Base-by-base conservation (phyloP, 2,113 vertebrate species). In the Propithecus coquereli region DNA sequence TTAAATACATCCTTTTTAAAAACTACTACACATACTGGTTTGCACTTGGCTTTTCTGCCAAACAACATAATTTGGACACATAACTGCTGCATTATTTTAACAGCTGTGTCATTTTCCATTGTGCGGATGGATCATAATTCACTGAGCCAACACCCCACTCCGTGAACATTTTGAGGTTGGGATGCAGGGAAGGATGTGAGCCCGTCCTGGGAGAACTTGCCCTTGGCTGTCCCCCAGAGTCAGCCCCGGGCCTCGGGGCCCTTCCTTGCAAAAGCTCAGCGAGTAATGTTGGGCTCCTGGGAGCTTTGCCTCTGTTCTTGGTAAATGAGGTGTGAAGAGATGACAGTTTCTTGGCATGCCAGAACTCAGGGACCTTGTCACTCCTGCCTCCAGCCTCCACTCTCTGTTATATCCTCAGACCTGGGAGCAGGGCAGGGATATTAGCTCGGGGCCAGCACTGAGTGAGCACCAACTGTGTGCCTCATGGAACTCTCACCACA, bases 301-400 rank as follows among this genome's bases (percentile, higher is more conserved):
- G 70, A 63, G 85, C 71, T 66, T 87, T 45, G 83, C 66, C 59
- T 83, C 83, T 92, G 92, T 70, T 90, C 83, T 82, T 54, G 63
- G 92, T 74, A 83, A 96, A 91, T 52, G 89, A 93, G 47, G 40
- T 34, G 66, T 77, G 73, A 80, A 87, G 90, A 87, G 90, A 65
- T 65, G 87, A 47, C 77, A 68, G 81, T 20, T 92, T 45, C 16
- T 52, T 83, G 74, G 79, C 47, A 37, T 4, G n/a, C 47, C 85
- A 22, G 76, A 18, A 34, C 73, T 27, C 71, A 23, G 87, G 52
- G 70, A 30, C 71, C 5, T 52, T 22, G 43, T 65, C 50, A 8
- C 68, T 47, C 16, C 32, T 1, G 3, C n/a, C 2, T 52, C 54
- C 8, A 3, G 40, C 1, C 50, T 43, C 4, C 1, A 47, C 4